Percentiles rank a stretch among this genome's conserved stretches.
These are phyloP conservation scores for Anhinga anhinga DNA, from an alignment of 2,113 vertebrate species.

Conservation along the genomic window DNA sequence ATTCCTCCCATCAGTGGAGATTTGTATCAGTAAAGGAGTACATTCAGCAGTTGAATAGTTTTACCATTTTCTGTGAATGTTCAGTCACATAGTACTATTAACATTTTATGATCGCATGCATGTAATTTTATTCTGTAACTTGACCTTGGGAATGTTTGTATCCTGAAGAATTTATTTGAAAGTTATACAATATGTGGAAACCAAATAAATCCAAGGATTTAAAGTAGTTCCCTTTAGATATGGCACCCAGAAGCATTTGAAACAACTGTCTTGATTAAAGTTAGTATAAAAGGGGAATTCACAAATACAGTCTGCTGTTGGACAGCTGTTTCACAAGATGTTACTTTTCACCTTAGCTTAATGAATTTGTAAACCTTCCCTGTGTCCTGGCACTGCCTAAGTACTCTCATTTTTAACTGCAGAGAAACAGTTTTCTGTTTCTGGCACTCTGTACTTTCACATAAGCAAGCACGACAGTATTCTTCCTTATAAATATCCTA, in stretches of 20 bases:
- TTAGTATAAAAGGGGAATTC: not conserved
- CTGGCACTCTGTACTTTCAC: not conserved
- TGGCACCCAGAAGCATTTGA: not conserved
- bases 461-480: not conserved
- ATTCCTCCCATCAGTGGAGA: not conserved
- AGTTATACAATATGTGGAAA: not conserved
- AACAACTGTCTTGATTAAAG: not conserved
- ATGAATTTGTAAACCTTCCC: not conserved
- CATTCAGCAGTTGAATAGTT: not conserved
- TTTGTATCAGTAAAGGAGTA: not conserved
- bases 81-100: not conserved
- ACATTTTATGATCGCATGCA: not conserved
- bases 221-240: not conserved
- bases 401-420: not conserved
- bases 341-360: not conserved
- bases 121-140: not conserved
- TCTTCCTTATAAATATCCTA: not conserved
- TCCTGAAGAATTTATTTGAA: not conserved
- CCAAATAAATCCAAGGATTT: not conserved
- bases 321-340: not conserved
- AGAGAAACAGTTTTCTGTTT: not conserved
- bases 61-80: not conserved
- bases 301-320: not conserved
- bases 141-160: not conserved
- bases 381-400: not conserved